Percentiles rank a stretch among this genome's conserved stretches.
Conservation (phyloP, 2,888 invertebrate genomes). For the Prosopocoilus inquinatus region DNA sequence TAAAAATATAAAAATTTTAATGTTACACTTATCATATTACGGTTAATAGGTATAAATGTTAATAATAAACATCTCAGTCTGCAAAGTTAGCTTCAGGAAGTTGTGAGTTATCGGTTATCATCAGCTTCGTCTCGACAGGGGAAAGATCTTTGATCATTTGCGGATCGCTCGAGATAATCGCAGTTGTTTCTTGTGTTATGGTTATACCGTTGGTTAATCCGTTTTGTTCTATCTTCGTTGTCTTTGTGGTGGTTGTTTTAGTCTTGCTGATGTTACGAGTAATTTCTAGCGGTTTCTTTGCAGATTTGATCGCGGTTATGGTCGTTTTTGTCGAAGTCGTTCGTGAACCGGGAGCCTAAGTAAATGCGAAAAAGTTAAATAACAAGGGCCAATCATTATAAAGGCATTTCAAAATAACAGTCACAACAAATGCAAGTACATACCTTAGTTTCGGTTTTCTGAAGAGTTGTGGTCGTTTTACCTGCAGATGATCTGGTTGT, state of each 20-base stretch:
- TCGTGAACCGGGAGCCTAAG: slow-evolving; percentile 27
- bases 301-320: slow-evolving; percentile 28
- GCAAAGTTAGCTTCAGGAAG: slow-evolving; percentile 37
- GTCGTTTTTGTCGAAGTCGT: slow-evolving; percentile 40
- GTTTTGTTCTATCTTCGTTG: slow-evolving; percentile 40
- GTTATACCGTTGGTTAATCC: slow-evolving; percentile 33
- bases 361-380: slow-evolving; percentile 6
- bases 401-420: neutral
- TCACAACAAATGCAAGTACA: neutral
- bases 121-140: slow-evolving; percentile 44
- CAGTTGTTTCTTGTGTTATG: slow-evolving; percentile 21
- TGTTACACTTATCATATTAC: slow-evolving; percentile 31
- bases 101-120: slow-evolving; percentile 40
- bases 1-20: slow-evolving; percentile 44
- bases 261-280: slow-evolving; percentile 27
- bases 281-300: slow-evolving; percentile 37
- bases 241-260: slow-evolving; percentile 20
- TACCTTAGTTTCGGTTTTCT: slow-evolving; percentile 43
- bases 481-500: slow-evolving; percentile 27
- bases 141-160: slow-evolving; percentile 46
- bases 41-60: slow-evolving; percentile 23
- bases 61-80: slow-evolving; percentile 40
- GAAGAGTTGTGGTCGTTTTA: slow-evolving; percentile 33
- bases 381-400: neutral
- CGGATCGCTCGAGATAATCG: slow-evolving; percentile 27